phyloP scores from a whole-genome alignment of 2,888 invertebrate genomes.

The Notodromas monacha region DNA sequence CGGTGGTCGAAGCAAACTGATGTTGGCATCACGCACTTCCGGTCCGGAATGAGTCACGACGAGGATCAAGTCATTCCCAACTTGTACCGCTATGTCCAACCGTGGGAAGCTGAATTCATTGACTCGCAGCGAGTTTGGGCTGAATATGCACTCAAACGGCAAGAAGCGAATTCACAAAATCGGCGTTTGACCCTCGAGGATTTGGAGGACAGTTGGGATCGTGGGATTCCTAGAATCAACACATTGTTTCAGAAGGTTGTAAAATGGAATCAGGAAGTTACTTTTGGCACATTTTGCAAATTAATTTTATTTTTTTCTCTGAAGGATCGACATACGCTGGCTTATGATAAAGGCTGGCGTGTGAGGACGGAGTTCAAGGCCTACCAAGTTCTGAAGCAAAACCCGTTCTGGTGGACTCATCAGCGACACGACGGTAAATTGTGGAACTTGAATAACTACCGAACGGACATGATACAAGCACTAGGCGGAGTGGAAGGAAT shows the following conservation, averaged over 20 bases:
- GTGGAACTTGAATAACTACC: conserved; percentile 97
- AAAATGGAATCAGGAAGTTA: no score
- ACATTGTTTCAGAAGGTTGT: conserved; percentile 96
- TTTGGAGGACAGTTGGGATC: conserved; percentile 95
- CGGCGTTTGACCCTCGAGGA: conserved; percentile 82
- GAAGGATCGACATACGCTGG: conserved; percentile 92
- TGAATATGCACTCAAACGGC: conserved; percentile 87
- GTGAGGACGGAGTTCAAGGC: conserved; percentile 97
- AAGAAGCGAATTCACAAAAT: conserved; percentile 96
- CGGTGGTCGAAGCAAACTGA: conserved; percentile 99
- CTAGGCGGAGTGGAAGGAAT: conserved; percentile 97
- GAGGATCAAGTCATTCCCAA: conserved; percentile 98
- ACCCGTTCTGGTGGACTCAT: conserved; percentile 99
- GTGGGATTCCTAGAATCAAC: conserved; percentile 93
- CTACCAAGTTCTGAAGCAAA: conserved; percentile 92
- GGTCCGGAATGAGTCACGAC: conserved; percentile 97
- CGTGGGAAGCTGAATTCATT: conserved; percentile 98
- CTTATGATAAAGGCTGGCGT: conserved; percentile 98
- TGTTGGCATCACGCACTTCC: conserved; percentile 95
- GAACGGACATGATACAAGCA: conserved; percentile 99
- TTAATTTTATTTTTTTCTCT: no score
- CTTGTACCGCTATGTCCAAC: conserved; percentile 86
- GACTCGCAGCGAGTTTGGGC: conserved; percentile 99
- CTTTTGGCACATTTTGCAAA: no score
- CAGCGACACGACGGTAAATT: conserved; percentile 97